Evolutionary conservation across 2,797 vertebrate genomes (phyloP).

Genomic region (Anguilla anguilla): DNA sequence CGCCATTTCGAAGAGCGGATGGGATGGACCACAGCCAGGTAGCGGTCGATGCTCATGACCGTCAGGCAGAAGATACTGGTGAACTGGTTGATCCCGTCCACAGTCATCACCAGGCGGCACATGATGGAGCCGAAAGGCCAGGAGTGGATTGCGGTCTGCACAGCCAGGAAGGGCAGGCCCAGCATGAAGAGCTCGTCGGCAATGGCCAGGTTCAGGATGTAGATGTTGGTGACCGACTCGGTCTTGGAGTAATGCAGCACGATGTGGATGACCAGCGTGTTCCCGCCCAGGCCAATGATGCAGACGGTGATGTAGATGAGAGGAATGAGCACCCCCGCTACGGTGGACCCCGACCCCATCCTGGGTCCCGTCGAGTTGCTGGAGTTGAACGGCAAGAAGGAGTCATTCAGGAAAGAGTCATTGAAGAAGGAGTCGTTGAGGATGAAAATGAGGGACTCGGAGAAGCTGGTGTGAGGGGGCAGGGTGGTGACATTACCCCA

Average conservation of each 20-base stretch:
- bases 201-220: constrained; percentile 94
- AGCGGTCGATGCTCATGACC: constrained; percentile 94
- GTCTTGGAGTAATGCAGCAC: constrained; percentile 92
- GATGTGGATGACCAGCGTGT: constrained; percentile 92
- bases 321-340: constrained; percentile 69
- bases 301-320: constrained; percentile 91
- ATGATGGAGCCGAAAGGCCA: constrained; percentile 94
- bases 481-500: constrained; percentile 67
- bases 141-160: constrained; percentile 88
- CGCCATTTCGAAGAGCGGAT: constrained; percentile 91
- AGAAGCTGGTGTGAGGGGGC: constrained; percentile 38
- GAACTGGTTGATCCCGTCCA: constrained; percentile 95
- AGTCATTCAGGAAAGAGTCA: constrained; percentile 54
- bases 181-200: constrained; percentile 95
- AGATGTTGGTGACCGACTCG: constrained; percentile 96
- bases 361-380: constrained; percentile 49
- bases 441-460: constrained; percentile 47
- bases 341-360: constrained; percentile 43
- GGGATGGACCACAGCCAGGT: constrained; percentile 90
- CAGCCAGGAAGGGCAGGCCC: constrained; percentile 91
- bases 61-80: constrained; percentile 92
- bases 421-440: constrained; percentile 13
- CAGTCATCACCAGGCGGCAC: constrained; percentile 90
- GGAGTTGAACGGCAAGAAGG: constrained; percentile 51
- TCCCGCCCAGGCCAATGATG: constrained; percentile 85